Conservation (phyloP, 2,113 vertebrate genomes). For the Cettia cetti region DNA sequence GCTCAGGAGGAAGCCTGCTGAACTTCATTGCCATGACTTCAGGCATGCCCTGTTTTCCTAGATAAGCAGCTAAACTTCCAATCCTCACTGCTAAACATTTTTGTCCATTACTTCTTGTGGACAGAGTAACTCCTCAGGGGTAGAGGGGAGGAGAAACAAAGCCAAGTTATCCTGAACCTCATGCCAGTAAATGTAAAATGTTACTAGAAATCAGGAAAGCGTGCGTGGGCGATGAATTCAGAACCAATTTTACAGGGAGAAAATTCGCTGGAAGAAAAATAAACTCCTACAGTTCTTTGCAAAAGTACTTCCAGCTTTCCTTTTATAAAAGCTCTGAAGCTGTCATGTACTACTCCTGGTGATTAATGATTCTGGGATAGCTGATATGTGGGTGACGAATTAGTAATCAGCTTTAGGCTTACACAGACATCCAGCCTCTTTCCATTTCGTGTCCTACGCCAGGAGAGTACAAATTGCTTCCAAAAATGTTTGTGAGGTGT, state of each 20-base stretch:
- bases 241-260: background rate
- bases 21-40: background rate
- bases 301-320: conserved; percentile 30
- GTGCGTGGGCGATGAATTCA: background rate
- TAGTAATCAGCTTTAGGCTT: conserved; percentile 31
- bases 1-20: background rate
- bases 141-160: background rate
- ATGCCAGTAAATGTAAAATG: conserved; percentile 20
- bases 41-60: conserved; percentile 38
- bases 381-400: conserved; percentile 26
- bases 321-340: conserved; percentile 9
- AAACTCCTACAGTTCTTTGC: conserved; percentile 32
- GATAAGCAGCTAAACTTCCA: conserved; percentile 51
- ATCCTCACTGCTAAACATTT: background rate
- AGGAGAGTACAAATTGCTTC: background rate
- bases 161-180: background rate
- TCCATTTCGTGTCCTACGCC: background rate
- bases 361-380: conserved; percentile 42
- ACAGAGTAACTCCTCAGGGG: background rate
- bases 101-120: background rate
- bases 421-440: background rate
- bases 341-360: conserved; percentile 17
- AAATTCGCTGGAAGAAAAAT: conserved; percentile 17
- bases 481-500: background rate
- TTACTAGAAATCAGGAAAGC: background rate